These are phyloP conservation scores for Limnephilus auricula DNA, from an alignment of 2,888 invertebrate species.

Conservation along the genomic window DNA sequence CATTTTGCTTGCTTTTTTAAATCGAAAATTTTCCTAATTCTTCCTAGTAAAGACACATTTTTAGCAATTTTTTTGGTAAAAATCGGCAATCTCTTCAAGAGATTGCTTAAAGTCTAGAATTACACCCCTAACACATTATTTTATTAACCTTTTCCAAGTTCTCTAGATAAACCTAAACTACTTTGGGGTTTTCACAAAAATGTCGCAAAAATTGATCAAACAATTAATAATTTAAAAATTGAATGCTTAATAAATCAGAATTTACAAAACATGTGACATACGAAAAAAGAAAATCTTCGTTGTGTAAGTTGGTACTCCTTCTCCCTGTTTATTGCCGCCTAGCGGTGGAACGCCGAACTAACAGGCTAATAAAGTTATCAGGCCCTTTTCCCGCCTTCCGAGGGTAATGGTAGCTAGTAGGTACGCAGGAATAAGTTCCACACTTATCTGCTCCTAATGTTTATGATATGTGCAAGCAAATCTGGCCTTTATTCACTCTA, in stretches of 20 bases:
- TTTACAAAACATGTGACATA: background rate
- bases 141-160: too few species aligned
- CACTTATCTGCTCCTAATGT: constrained; percentile 60
- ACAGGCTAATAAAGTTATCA: constrained; percentile 63
- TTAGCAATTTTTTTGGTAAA: too few species aligned
- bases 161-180: too few species aligned
- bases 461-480: constrained; percentile 62
- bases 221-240: too few species aligned
- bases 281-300: background rate
- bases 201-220: too few species aligned
- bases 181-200: too few species aligned
- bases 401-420: background rate
- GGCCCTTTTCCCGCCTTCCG: constrained; percentile 19
- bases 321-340: constrained; percentile 3
- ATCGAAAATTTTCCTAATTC: too few species aligned
- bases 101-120: too few species aligned
- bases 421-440: constrained; percentile 2
- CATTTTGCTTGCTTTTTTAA: too few species aligned
- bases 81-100: too few species aligned
- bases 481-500: constrained; percentile 61
- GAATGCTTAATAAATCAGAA: background rate
- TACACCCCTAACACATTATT: too few species aligned
- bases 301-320: background rate
- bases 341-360: constrained; percentile 47
- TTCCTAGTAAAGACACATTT: too few species aligned